phyloP scores from a whole-genome alignment of 1,140 invertebrate species.

The Eufriesea mexicana region DNA sequence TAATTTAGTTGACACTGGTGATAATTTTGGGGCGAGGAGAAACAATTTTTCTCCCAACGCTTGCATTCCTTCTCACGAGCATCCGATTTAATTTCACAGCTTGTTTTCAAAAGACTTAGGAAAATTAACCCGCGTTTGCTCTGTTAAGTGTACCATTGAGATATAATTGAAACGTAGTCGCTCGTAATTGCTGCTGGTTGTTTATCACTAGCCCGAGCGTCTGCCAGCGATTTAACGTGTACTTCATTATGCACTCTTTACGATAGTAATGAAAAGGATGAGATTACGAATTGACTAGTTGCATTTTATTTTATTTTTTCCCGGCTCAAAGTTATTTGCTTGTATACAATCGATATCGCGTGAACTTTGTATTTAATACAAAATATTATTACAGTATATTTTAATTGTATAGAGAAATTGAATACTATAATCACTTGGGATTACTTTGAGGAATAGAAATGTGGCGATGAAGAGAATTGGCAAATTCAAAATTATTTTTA shows the following conservation, averaged over 20 bases:
- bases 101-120: not conserved
- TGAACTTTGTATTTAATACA: too few relatives aligned
- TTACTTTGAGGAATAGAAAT: too few relatives aligned
- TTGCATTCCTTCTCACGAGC: not conserved
- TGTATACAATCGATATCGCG: too few relatives aligned
- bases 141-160: not conserved
- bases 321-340: too few relatives aligned
- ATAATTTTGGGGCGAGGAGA: too few relatives aligned
- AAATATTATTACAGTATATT: accelerated
- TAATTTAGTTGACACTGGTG: too few relatives aligned
- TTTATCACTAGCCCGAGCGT: not conserved
- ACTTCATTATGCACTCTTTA: not conserved
- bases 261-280: not conserved
- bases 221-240: not conserved
- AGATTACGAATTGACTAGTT: too few relatives aligned
- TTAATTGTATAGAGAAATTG: not conserved
- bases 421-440: too few relatives aligned
- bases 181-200: not conserved
- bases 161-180: not conserved
- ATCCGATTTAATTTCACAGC: not conserved
- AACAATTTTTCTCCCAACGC: not conserved
- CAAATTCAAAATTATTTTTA: too few relatives aligned
- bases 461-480: too few relatives aligned
- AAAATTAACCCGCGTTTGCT: not conserved
- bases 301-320: too few relatives aligned